A percentile compares a stretch with the other conserved stretches of the same genome.
These are phyloP conservation scores for Trichomycterus rosablanca DNA, from an alignment of 2,113 vertebrate species.

Conservation along the genomic window DNA sequence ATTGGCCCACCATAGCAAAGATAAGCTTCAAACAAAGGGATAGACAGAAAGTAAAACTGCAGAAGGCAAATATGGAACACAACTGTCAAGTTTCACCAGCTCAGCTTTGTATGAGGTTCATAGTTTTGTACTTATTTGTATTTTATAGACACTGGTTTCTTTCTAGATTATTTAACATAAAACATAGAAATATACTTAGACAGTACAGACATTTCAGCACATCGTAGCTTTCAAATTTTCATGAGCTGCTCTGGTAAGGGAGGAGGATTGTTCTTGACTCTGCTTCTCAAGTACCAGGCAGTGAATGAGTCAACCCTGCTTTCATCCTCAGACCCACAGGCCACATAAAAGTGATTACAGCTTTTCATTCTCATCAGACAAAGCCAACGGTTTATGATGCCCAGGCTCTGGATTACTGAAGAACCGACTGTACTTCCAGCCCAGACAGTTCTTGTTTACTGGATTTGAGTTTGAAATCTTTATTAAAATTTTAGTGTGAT, in stretches of 20 bases:
- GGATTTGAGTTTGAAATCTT: not conserved
- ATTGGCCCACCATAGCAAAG: too few species aligned
- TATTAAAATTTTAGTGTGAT: constrained; percentile 7
- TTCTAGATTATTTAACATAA: not conserved
- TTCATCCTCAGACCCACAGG: constrained; percentile 19
- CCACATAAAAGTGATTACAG: constrained; percentile 27
- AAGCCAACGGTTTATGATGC: not conserved
- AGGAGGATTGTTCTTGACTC: constrained; percentile 13
- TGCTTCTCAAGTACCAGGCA: constrained; percentile 20
- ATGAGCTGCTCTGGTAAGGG: not conserved
- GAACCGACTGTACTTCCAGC: not conserved
- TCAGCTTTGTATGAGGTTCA: too few species aligned
- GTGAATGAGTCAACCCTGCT: constrained; percentile 28
- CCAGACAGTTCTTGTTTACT: not conserved
- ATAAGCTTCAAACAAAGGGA: too few species aligned
- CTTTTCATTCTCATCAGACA: constrained; percentile 27
- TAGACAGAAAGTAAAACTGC: too few species aligned
- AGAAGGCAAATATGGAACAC: too few species aligned
- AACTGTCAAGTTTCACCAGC: too few species aligned
- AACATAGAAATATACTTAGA: constrained; percentile 7
- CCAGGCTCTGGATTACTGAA: not conserved
- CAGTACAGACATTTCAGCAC: not conserved
- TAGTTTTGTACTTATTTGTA: not conserved
- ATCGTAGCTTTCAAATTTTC: constrained; percentile 15
- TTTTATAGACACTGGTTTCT: constrained; percentile 1